Percentiles rank a stretch among this genome's conserved stretches.
Evolutionary conservation across 2,113 vertebrate genomes (phyloP).

Genomic region (Spilogale gracilis): DNA sequence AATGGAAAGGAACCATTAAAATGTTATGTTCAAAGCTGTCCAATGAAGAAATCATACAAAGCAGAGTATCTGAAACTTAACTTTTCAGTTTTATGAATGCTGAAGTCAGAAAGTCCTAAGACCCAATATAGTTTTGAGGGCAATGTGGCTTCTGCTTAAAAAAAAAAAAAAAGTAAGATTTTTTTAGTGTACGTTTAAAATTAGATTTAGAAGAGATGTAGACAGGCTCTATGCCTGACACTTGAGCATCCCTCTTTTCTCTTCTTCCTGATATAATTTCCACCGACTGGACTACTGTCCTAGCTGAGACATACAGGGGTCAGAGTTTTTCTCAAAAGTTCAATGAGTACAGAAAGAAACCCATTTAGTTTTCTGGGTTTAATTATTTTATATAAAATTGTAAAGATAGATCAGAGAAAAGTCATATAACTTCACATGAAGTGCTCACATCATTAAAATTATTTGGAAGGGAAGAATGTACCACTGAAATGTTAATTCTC

Average conservation of each 20-base stretch:
- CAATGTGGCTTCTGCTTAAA: neutral
- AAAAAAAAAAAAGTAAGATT: neutral
- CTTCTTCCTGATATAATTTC: neutral
- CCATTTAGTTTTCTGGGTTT: neutral
- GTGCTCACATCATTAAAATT: neutral
- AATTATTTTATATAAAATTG: slow-evolving; percentile 17
- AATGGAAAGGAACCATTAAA: neutral
- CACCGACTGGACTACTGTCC: neutral
- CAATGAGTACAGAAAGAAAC: neutral
- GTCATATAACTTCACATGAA: neutral
- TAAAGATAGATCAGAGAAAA: neutral
- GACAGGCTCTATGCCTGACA: neutral
- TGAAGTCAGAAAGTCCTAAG: slow-evolving; percentile 23
- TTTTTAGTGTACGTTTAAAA: slow-evolving; percentile 6
- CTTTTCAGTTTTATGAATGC: neutral
- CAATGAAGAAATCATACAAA: neutral
- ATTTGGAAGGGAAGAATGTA: slow-evolving; percentile 53
- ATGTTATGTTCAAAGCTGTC: neutral
- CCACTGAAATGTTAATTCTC: slow-evolving; percentile 18
- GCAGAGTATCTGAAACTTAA: neutral
- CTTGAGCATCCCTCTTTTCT: neutral
- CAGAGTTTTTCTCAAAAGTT: neutral
- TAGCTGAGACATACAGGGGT: neutral
- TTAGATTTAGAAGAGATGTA: neutral
- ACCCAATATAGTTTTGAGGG: neutral